Evolutionary conservation across 2,888 invertebrate species (phyloP), one percentile per base, ranked within the genome.

Genomic region (Harmothoe impar): DNA sequence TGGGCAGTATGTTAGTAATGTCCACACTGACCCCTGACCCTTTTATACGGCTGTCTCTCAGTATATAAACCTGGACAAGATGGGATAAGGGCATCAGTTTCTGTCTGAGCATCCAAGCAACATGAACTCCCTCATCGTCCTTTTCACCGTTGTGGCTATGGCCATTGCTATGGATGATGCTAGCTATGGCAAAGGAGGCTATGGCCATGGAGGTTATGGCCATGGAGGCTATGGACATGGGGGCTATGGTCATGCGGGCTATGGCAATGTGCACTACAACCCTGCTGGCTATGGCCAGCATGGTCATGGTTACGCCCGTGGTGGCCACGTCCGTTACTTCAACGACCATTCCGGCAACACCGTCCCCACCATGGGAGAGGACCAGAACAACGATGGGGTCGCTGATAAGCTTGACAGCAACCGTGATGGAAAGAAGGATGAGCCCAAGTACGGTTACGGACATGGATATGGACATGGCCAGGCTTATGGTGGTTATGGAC

Each of bases 391-490:
- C 29, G 86, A 86, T 54, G 86, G 86, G 0, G 25, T 86, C 0
- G 86, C 86, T 29, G 86, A 86, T 54, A 54, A 86, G 29, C 54
- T 56, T 86, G 86, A 86, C 86, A 86, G 86, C 54, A 86, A 86
- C 86, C 86, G 86, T 52, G 86, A 86, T 56, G 86, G 86, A 17
- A 86, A 86, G 86, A 25, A n/a, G 23, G 86, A 86, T 23, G 17
- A 10, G 17, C 29, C 20, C n/a, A 17, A 31, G 20, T 56, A 86
- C 29, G 86, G 54, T 23, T 86, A 86, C 10, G 86, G 86, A 54
- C 20, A n/a, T 56, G 86, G 86, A 1, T 56, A 86, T 81, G 81
- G 81, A 7, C n/a, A n/a, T n/a, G n/a, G n/a, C n/a, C n/a, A n/a
- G n/a, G n/a, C n/a, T n/a, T 81, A 81, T 81, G 81, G 81, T 33